Conservation (phyloP, 2,797 vertebrate species). For the Channa striata region DNA sequence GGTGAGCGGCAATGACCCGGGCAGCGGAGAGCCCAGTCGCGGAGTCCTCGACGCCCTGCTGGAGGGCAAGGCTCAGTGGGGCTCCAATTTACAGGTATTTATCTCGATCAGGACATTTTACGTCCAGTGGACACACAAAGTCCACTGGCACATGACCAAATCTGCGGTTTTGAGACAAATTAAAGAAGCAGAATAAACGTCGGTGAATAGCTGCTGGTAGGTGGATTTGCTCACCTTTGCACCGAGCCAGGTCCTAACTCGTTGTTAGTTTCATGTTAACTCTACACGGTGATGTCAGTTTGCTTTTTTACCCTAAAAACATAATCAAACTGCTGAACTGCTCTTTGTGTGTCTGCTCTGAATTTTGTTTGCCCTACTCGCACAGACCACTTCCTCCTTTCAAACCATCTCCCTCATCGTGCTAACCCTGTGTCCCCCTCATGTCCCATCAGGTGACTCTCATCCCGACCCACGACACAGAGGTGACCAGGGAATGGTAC, state of each 20-base stretch:
- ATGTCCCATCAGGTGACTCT: slow-evolving; percentile 89
- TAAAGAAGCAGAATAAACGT: too few relatives aligned
- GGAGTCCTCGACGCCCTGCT: slow-evolving; percentile 94
- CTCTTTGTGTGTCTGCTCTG: neutral
- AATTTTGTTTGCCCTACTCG: neutral
- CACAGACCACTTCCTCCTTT: neutral
- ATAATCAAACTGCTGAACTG: too few relatives aligned
- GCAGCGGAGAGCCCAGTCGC: slow-evolving; percentile 94
- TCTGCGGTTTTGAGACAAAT: too few relatives aligned
- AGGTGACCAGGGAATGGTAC: slow-evolving; percentile 99
- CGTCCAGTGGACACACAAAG: too few relatives aligned
- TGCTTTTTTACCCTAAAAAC: too few relatives aligned
- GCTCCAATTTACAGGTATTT: slow-evolving; percentile 95
- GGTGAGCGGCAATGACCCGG: slow-evolving; percentile 95
- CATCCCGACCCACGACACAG: slow-evolving; percentile 98
- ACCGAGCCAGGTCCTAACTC: too few relatives aligned
- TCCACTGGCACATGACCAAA: too few relatives aligned
- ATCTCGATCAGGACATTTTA: neutral
- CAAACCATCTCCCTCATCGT: slow-evolving; percentile 6
- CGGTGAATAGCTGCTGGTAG: too few relatives aligned
- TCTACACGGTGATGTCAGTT: too few relatives aligned
- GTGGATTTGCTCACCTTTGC: too few relatives aligned
- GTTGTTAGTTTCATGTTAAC: too few relatives aligned
- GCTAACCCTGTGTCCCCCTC: too few relatives aligned
- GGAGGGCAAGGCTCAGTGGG: slow-evolving; percentile 98